Evolutionary conservation across 2,797 vertebrate genomes (phyloP).

Genomic region (Amblyraja radiata): DNA sequence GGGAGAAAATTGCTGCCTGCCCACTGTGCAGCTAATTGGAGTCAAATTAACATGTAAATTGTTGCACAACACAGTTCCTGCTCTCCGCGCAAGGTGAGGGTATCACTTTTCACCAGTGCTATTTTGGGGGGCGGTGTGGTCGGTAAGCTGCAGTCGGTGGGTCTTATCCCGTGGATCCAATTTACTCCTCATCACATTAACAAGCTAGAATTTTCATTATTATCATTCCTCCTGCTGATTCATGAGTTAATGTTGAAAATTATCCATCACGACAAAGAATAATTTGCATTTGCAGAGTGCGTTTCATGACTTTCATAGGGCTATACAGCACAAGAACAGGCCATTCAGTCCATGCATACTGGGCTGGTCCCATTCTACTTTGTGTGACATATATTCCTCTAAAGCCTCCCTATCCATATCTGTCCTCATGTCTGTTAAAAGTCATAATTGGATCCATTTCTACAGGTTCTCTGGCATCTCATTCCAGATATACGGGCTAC

Average conservation of each 20-base stretch:
- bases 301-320: neutral
- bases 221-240: neutral
- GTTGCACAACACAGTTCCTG: neutral
- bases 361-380: too few species aligned
- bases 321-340: too few species aligned
- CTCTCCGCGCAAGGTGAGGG: neutral
- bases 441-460: too few species aligned
- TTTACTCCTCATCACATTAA: neutral
- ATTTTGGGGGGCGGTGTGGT: neutral
- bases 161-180: neutral
- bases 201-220: neutral
- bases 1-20: neutral
- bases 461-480: too few species aligned
- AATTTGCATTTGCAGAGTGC: neutral
- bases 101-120: neutral
- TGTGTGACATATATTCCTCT: too few species aligned
- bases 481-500: too few species aligned
- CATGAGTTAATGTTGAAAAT: neutral
- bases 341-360: too few species aligned
- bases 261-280: neutral
- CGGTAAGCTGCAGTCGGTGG: neutral
- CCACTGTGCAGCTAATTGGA: constrained; percentile 9
- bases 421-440: too few species aligned
- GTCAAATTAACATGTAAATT: neutral
- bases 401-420: too few species aligned